Evolutionary conservation across 2,797 vertebrate species (phyloP), one percentile per base, ranked within the genome.

Genomic region (Malurus leucopterus): DNA sequence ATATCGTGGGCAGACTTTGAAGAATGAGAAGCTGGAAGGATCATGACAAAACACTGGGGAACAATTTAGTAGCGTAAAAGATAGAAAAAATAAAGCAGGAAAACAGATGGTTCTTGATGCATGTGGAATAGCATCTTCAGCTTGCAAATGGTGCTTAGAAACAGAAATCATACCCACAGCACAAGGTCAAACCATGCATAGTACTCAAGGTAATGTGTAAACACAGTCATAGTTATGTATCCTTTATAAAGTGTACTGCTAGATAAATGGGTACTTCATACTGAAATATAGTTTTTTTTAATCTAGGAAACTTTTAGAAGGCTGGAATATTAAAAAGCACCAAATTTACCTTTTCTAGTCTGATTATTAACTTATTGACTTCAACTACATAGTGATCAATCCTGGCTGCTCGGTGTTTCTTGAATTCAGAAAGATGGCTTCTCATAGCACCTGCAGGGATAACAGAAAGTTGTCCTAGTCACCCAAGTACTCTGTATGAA

Each of bases 321-420:
- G 73, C 26, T 88, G 20, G 36, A 27, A 76, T 83, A 81, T 51
- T 79, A 89, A 88, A 87, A 73, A 84, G 36, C 22, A 92, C 84
- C 51, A 69, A 65, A 80, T 95, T 96, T 91, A 99, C 99, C 98
- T 99, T 99, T 96, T 99, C 99, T 96, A 99, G 97, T 86, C 99
- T 98, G 94, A 99, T 99, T 95, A 99, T 98, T 91, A 99, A 97
- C 93, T 99, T 99, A 96, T 99, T 99, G 95, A 99, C 98, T 96
- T 99, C 99, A 80, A 99, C 98, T 84, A 99, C 99, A 77, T 99
- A 99, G 96, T 99, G 99, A 95, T 99, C 99, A 90, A 99, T 99
- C 90, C 99, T 98, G 89, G 98, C 99, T 71, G 99, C 99, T 80
- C 99, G 96, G 86, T 99, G 98, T 85, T 98, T 99, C 96, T 99